phyloP scores from a whole-genome alignment of 2,113 vertebrate species.

The Syrmaticus mikado region DNA sequence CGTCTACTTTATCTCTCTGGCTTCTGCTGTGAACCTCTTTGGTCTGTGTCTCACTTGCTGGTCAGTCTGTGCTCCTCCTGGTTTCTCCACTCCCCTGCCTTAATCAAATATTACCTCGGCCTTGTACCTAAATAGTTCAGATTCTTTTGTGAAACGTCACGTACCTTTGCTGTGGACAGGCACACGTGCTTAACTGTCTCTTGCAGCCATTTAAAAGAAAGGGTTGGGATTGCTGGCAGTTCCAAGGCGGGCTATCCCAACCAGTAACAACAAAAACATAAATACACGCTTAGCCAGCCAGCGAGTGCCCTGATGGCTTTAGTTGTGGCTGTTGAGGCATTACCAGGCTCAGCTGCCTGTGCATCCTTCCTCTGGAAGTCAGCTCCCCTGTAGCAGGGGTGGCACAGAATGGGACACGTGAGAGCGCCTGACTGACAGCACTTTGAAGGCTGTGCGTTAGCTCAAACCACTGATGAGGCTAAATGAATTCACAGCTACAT shows the following conservation, averaged over 20 bases:
- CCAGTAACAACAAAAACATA: neutral
- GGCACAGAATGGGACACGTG: neutral
- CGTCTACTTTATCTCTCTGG: neutral
- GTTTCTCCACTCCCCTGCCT: neutral
- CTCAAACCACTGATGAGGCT: neutral
- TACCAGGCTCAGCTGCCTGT: neutral
- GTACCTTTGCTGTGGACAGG: neutral
- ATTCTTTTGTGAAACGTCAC: conserved; percentile 25
- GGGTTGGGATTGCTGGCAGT: neutral
- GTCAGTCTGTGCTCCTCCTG: neutral
- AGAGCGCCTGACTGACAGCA: neutral
- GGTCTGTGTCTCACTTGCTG: neutral
- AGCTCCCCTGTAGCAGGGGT: neutral
- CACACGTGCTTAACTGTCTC: neutral
- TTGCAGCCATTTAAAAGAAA: neutral
- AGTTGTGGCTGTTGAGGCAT: neutral
- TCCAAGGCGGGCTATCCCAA: neutral
- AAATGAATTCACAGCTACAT: conserved; percentile 44
- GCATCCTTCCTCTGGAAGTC: neutral
- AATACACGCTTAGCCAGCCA: neutral
- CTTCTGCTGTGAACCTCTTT: neutral
- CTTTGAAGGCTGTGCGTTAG: neutral
- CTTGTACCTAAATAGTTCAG: conserved; percentile 38
- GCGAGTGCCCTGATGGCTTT: neutral
- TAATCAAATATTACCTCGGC: conserved; percentile 45